phyloP scores from a whole-genome alignment of 2,113 vertebrate genomes.

The Amazona guildingii region DNA sequence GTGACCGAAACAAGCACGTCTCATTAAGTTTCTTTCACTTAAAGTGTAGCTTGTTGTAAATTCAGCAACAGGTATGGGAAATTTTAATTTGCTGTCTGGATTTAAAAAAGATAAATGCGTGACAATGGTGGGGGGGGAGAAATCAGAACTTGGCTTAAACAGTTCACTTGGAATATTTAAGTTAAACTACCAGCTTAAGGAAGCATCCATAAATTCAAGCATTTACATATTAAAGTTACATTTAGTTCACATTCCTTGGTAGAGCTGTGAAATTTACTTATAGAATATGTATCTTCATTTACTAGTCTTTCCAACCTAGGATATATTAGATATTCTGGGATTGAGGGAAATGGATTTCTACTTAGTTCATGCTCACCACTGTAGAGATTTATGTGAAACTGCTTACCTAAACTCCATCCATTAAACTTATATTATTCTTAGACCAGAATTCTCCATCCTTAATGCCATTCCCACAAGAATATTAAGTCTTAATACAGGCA shows the following conservation, averaged over 20 bases:
- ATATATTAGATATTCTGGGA: not conserved
- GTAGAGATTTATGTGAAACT: constrained; percentile 30
- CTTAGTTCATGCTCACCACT: not conserved
- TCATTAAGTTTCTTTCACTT: not conserved
- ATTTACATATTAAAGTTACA: not conserved
- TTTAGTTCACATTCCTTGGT: not conserved
- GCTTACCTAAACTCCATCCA: constrained; percentile 32
- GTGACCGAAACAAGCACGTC: not conserved
- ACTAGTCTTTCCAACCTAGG: constrained; percentile 1
- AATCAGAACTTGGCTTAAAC: not conserved
- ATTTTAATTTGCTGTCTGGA: not conserved
- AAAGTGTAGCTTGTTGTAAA: not conserved
- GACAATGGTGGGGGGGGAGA: not conserved
- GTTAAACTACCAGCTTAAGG: not conserved
- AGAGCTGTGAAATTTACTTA: constrained; percentile 1
- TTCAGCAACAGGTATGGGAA: not conserved
- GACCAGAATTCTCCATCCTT: constrained; percentile 5
- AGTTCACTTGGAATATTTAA: not conserved
- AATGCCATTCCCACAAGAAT: constrained; percentile 41
- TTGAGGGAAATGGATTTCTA: constrained; percentile 47
- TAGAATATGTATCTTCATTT: constrained; percentile 32
- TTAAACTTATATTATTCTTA: constrained; percentile 34
- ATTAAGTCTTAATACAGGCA: constrained; percentile 36
- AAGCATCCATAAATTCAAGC: constrained; percentile 16
- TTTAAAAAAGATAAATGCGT: not conserved